Base-by-base conservation (phyloP, 1,140 invertebrate species). In the Drosophila leontia region DNA sequence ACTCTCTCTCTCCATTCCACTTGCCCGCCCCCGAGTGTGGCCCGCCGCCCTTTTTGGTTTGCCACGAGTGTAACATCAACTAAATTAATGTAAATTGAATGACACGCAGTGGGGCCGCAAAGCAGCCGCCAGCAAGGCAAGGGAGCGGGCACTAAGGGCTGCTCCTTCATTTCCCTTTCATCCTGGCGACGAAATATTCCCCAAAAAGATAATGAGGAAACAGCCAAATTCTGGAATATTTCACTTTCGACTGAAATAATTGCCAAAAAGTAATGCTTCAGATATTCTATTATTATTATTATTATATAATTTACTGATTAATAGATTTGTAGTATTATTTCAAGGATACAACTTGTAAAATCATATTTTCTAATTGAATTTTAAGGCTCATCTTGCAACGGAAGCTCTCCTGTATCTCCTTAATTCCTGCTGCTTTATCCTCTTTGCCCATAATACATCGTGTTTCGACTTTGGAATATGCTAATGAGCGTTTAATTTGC, bases 41-140 rank as follows among this genome's bases (percentile, higher is more conserved):
- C 57, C 3, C 26, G 15, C 45, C 34, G 17, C 68, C 50, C 42
- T 19, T 69, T 58, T 47, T 15, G 64, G 50, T 15, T 15, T 50
- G 78, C 78, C 59, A 61, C 79, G 64, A 64, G 67, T 56, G 55
- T 64, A 83, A 82, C 82, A 86, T 86, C 82, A 85, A 75, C 79
- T 78, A 87, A 85, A 86, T 85, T 86, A 85, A 86, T 85, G 82
- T 78, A 85, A 85, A 85, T 85, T 85, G 83, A 87, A 85, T 87
- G 79, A 85, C 82, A 85, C 82, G 82, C 82, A 85, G 81, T 64
- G 75, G 78, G 65, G 62, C 75, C 82, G 61, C 82, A 67, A 86
- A 80, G 32, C 50, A 80, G 74, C 59, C 70, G 69, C 82, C 72
- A 34, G 32, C 51, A 17, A 44, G 62, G 62, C 47, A 6, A 13